phyloP scores from a whole-genome alignment of 2,888 invertebrate genomes.

The Desoria tigrina region DNA sequence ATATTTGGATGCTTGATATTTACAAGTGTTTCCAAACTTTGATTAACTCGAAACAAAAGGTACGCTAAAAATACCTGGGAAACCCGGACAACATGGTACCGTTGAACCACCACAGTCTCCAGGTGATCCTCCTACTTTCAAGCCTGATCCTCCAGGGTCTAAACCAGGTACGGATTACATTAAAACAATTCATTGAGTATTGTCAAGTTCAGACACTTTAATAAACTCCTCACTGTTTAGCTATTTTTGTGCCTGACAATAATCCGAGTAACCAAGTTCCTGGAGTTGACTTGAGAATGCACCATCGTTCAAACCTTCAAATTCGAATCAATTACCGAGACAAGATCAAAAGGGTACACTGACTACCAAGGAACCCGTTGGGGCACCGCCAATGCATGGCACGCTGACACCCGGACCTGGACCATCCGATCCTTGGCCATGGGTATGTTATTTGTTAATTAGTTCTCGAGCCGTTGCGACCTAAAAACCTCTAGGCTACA shows the following conservation, averaged over 20 bases:
- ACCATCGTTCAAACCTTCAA: background rate
- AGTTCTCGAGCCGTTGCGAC: too few relatives aligned
- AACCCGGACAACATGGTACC: conserved; percentile 1
- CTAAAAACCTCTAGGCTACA: too few relatives aligned
- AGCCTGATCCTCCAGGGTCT: background rate
- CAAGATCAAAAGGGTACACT: background rate
- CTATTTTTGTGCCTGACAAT: background rate
- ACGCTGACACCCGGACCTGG: conserved; percentile 1
- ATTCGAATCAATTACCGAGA: background rate
- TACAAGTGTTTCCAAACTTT: too few relatives aligned
- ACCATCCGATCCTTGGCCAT: background rate
- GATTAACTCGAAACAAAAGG: too few relatives aligned
- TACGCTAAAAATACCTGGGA: conserved; percentile 1
- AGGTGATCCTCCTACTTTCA: background rate
- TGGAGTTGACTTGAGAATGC: background rate
- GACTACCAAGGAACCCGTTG: background rate
- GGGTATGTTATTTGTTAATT: background rate
- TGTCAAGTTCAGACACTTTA: too few relatives aligned
- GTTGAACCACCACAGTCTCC: background rate
- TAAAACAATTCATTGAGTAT: too few relatives aligned
- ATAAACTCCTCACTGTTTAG: background rate
- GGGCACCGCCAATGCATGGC: background rate
- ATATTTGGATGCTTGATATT: too few relatives aligned
- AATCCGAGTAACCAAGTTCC: background rate
- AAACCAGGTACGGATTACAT: background rate